These are phyloP conservation scores for Acleris laterana DNA, from an alignment of 2,888 invertebrate genomes.

Conservation along the genomic window DNA sequence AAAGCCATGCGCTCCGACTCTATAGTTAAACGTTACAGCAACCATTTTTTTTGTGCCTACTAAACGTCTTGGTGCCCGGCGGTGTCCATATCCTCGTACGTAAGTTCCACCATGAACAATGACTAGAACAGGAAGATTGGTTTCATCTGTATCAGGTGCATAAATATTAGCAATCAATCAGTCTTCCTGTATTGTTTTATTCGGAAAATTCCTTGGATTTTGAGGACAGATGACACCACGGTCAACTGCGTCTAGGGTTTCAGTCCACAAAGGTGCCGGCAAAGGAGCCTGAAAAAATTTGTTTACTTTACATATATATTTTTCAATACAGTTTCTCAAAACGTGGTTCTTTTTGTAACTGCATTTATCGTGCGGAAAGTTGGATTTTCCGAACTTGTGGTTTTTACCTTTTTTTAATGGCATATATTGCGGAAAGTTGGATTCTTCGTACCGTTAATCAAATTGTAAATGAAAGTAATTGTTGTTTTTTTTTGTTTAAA, in stretches of 20 bases:
- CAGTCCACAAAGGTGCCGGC: neutral
- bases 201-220: neutral
- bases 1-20: slow-evolving; percentile 34
- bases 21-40: slow-evolving; percentile 35
- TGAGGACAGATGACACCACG: neutral
- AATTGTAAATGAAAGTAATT: too few relatives aligned
- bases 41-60: slow-evolving; percentile 9
- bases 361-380: too few relatives aligned
- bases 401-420: too few relatives aligned
- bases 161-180: slow-evolving; percentile 18
- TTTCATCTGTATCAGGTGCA: neutral
- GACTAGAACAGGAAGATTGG: slow-evolving; percentile 15
- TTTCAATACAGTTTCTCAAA: too few relatives aligned
- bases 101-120: slow-evolving; percentile 20
- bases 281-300: slow-evolving; percentile 2
- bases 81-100: neutral
- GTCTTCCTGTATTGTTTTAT: neutral
- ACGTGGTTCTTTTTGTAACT: too few relatives aligned
- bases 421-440: too few relatives aligned
- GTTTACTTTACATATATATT: too few relatives aligned
- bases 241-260: slow-evolving; percentile 10
- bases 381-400: too few relatives aligned
- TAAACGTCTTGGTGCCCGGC: neutral
- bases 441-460: too few relatives aligned
- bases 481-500: too few relatives aligned